Evolutionary conservation across 2,888 invertebrate species (phyloP), one percentile per base, ranked within the genome.

Genomic region (Latrodectus hesperus): DNA sequence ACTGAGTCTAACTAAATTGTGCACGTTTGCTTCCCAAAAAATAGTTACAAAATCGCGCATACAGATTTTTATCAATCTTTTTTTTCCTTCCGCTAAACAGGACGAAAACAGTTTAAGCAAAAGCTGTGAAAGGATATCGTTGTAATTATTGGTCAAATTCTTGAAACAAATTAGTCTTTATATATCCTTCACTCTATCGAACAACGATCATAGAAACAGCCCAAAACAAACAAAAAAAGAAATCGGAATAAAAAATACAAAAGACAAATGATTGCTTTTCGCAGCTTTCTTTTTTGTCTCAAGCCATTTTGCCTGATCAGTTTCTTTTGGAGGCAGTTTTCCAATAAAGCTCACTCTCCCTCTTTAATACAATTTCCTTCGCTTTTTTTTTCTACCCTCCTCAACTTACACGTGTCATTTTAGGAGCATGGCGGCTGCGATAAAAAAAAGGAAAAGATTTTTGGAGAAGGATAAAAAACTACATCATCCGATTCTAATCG

Each of bases 321-420:
- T 68, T 68, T 82, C 67, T 74, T 68, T 67, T 53, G 26, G 72
- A 38, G 75, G 82, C 84, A 84, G 84, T 77, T 84, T 84, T 78
- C 84, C 84, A 84, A 84, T 84, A 78, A 84, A 77, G 70, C 75
- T 68, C 70, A 49, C 53, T 49, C 64, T 26, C 55, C 51, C 16
- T 51, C n/a, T 51, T 73, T 52, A 14, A 26, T 67, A n/a, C 17
- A 22, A n/a, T 67, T 68, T 68, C 72, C 65, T 26, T 38, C 6
- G 0, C 68, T 67, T 67, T 68, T 68, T 80, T 74, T 26, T 22
- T 22, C 22, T 70, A 55, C 55, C 55, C 65, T 38, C 17, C 22
- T 82, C 82, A 53, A 70, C 75, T 82, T 82, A 68, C 82, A 82
- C 75, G 73, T 72, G 72, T 78, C 84, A 77, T 84, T 78, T 77